A percentile compares a stretch with the other conserved stretches of the same genome.
Conservation (phyloP, 2,888 invertebrate genomes). For the Eutolmus rufibarbis region DNA sequence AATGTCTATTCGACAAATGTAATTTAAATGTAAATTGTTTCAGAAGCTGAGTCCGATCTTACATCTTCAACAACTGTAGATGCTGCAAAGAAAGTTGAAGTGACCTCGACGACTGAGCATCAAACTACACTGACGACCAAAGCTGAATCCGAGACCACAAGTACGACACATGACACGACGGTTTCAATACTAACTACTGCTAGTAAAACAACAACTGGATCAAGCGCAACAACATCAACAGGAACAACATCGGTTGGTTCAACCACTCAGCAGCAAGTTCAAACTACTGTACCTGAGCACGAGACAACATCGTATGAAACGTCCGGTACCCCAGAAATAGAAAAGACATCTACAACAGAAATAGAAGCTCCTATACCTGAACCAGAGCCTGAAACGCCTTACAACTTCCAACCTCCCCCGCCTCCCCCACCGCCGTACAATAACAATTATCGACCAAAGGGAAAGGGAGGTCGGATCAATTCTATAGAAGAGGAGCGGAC, state of each 20-base stretch:
- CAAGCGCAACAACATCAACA: slow-evolving; percentile 42
- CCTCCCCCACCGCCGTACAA: slow-evolving; percentile 56
- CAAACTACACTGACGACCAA: slow-evolving; percentile 59
- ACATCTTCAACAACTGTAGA: slow-evolving; percentile 53
- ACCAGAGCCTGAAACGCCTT: slow-evolving; percentile 53
- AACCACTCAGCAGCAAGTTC: slow-evolving; percentile 55
- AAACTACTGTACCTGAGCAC: slow-evolving; percentile 57
- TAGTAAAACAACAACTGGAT: slow-evolving; percentile 37
- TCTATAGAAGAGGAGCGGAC: slow-evolving; percentile 77
- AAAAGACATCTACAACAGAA: slow-evolving; percentile 51
- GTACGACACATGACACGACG: slow-evolving; percentile 54
- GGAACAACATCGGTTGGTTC: slow-evolving; percentile 52
- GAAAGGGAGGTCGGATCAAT: slow-evolving; percentile 66
- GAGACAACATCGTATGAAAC: slow-evolving; percentile 59
- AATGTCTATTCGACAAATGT: background rate
- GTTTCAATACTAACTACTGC: slow-evolving; percentile 52
- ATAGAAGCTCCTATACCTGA: slow-evolving; percentile 49
- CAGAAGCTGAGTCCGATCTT: slow-evolving; percentile 50
- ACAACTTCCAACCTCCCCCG: slow-evolving; percentile 50
- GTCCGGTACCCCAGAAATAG: slow-evolving; percentile 52
- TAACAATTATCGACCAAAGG: slow-evolving; percentile 55
- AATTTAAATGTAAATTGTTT: background rate
- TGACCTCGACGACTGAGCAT: slow-evolving; percentile 65
- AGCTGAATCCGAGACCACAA: slow-evolving; percentile 50
- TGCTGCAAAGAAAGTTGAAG: slow-evolving; percentile 56